A percentile compares a stretch with the other conserved stretches of the same genome.
Conservation (phyloP, 2,888 invertebrate genomes). For the Blomia tropicalis region DNA sequence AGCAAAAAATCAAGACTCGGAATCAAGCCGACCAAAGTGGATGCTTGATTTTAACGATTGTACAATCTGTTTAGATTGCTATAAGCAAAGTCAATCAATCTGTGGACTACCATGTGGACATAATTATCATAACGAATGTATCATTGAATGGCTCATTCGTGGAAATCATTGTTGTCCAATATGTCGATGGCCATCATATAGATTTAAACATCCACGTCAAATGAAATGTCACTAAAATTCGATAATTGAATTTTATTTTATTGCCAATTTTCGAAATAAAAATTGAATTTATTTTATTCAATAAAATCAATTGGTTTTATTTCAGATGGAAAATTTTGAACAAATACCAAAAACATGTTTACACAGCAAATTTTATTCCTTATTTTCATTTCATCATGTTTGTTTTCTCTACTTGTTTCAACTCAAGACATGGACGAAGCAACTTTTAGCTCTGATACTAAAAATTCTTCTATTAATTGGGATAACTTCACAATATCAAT, state of each 20-base stretch:
- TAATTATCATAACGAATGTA: constrained; percentile 41
- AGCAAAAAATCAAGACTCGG: neutral
- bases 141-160: constrained; percentile 40
- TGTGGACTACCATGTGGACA: constrained; percentile 43
- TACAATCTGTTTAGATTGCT: constrained; percentile 42
- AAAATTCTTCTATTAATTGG: too few relatives aligned
- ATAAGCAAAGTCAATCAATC: constrained; percentile 34
- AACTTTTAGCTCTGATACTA: too few relatives aligned
- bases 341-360: too few relatives aligned
- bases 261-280: neutral
- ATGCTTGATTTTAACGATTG: constrained; percentile 38
- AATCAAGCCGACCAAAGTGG: constrained; percentile 31
- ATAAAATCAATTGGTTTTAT: too few relatives aligned
- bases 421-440: too few relatives aligned
- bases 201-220: constrained; percentile 27
- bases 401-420: too few relatives aligned
- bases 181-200: constrained; percentile 43
- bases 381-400: too few relatives aligned
- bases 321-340: too few relatives aligned
- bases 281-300: neutral
- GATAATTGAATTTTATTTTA: neutral
- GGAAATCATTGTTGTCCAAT: constrained; percentile 43
- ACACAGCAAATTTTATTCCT: too few relatives aligned
- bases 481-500: too few relatives aligned
- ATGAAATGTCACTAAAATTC: neutral